Conservation (phyloP, 2,888 invertebrate species). For the Agrypnus murinus region DNA sequence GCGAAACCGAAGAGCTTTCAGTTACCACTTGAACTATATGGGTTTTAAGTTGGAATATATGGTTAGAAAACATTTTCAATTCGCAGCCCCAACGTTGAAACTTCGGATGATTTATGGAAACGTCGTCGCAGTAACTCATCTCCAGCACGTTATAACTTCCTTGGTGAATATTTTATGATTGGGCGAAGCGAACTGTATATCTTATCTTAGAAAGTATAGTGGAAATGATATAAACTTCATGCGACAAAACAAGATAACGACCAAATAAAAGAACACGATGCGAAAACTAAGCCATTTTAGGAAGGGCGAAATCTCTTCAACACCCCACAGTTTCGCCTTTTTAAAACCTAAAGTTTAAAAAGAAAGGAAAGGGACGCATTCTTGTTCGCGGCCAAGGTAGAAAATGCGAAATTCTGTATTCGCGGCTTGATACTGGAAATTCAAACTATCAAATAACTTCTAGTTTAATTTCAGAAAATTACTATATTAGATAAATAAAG, state of each 20-base stretch:
- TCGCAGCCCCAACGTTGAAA: slow-evolving; percentile 48
- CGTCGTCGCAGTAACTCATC: slow-evolving; percentile 63
- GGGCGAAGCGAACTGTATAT: slow-evolving; percentile 45
- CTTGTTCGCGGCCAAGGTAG: too few species aligned
- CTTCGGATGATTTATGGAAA: slow-evolving; percentile 63
- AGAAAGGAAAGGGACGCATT: too few species aligned
- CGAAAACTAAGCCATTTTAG: slow-evolving; percentile 5
- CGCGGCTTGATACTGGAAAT: too few species aligned
- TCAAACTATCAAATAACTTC: too few species aligned
- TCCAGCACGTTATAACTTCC: slow-evolving; percentile 62
- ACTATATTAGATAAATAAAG: too few species aligned
- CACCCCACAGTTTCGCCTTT: too few species aligned
- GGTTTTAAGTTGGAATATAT: slow-evolving; percentile 50
- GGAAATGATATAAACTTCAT: slow-evolving; percentile 39
- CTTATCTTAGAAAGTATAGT: slow-evolving; percentile 44
- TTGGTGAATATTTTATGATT: slow-evolving; percentile 66
- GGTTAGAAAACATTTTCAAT: slow-evolving; percentile 55
- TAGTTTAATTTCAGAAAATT: too few species aligned
- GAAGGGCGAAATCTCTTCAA: slow-evolving; percentile 7
- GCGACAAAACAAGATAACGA: slow-evolving; percentile 39
- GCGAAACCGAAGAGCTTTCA: slow-evolving; percentile 29
- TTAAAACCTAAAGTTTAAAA: too few species aligned
- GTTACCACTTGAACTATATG: slow-evolving; percentile 43
- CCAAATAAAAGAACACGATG: slow-evolving; percentile 28
- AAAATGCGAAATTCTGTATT: too few species aligned